A percentile compares a stretch with the other conserved stretches of the same genome.
Evolutionary conservation across 1,140 invertebrate genomes (phyloP).

Genomic region (Brachionus plicatilis): DNA sequence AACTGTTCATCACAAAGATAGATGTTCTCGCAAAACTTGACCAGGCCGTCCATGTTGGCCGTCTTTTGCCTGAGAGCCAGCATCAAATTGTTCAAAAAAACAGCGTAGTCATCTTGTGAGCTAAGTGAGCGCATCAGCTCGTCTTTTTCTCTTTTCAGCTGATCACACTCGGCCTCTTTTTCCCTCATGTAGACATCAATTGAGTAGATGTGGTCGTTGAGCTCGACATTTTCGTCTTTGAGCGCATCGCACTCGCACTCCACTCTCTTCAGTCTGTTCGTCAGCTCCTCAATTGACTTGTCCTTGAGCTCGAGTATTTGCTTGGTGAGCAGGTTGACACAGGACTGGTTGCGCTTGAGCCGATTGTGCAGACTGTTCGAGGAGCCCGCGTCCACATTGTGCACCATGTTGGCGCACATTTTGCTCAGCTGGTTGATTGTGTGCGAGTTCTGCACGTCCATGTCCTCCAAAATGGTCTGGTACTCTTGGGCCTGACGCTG

Average conservation of each 20-base stretch:
- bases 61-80: neutral
- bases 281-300: neutral
- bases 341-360: slow-evolving; percentile 12
- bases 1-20: neutral
- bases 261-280: neutral
- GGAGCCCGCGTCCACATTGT: neutral
- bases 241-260: neutral
- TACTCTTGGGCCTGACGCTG: slow-evolving; percentile 30
- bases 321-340: neutral
- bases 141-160: slow-evolving; percentile 17
- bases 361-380: neutral
- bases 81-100: neutral
- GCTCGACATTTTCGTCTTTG: slow-evolving; percentile 20
- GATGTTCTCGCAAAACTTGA: neutral
- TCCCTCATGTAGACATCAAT: slow-evolving; percentile 39
- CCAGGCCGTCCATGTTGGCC: neutral
- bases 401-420: neutral
- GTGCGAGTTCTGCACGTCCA: neutral
- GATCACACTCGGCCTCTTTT: slow-evolving; percentile 32
- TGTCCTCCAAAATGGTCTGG: slow-evolving; percentile 7
- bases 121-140: neutral
- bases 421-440: neutral
- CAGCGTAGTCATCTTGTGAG: neutral
- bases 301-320: neutral
- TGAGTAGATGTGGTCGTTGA: slow-evolving; percentile 34